Percentiles rank a stretch among this genome's conserved stretches.
Evolutionary conservation across 2,113 vertebrate genomes (phyloP).

Genomic region (Octodon degus): DNA sequence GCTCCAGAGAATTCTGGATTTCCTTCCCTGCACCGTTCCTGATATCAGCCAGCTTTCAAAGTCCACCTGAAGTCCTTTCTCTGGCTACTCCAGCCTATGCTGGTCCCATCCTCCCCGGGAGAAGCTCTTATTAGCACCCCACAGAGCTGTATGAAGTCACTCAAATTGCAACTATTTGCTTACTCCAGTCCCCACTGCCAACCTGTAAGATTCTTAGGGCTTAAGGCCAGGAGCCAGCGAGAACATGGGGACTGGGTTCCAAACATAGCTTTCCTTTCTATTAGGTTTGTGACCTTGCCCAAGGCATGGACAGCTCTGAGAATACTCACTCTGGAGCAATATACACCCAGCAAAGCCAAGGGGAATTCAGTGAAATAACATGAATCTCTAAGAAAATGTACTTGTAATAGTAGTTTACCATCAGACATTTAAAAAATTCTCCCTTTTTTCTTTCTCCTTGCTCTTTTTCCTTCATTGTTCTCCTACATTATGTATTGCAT

Average conservation of each 20-base stretch:
- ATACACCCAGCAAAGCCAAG: background rate
- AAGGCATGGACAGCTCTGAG: background rate
- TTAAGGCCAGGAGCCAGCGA: background rate
- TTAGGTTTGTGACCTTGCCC: background rate
- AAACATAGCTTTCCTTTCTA: background rate
- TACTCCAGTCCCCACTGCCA: background rate
- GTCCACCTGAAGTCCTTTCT: background rate
- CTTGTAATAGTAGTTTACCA: background rate
- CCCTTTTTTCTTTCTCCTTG: background rate
- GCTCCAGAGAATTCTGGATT: background rate
- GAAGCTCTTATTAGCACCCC: background rate
- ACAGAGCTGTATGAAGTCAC: accelerated
- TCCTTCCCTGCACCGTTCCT: background rate
- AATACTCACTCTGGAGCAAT: background rate
- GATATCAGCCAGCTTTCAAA: background rate
- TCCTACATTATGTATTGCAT: background rate
- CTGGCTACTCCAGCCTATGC: background rate
- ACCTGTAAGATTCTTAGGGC: background rate
- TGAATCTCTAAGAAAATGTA: background rate
- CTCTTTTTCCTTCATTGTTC: background rate
- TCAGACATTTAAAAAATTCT: background rate
- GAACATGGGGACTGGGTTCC: background rate
- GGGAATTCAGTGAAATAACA: background rate
- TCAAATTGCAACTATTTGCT: background rate
- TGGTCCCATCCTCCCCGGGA: background rate